Evolutionary conservation across 1,140 invertebrate species (phyloP), one percentile per base, ranked within the genome.

Genomic region (Neotoxoptera formosana): DNA sequence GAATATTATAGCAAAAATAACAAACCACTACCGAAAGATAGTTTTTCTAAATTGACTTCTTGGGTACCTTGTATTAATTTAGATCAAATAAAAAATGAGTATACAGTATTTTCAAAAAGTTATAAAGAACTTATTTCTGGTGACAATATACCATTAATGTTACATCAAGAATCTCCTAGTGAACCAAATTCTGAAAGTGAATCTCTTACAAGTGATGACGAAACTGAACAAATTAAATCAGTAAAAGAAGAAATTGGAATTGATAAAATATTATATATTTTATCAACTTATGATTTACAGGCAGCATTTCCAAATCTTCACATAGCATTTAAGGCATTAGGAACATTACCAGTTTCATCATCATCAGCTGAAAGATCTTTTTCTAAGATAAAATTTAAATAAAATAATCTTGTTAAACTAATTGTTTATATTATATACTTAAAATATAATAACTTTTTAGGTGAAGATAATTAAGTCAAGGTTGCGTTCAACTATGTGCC

Each of bases 111-210:
- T 81, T 34, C 76, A 34, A 81, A 81, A 81, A 81, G 8, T 36
- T 81, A 81, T 81, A 81, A 81, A 34, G n/a, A 81, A 81, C n/a
- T 81, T 81, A 34, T 81, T 36, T 81, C 76, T 81, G 76, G 76
- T 17, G 14, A 2, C 11, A n/a, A 48, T 48, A 48, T 7, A 48
- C 47, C 47, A 48, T 48, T 48, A 48, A 48, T 48, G 47, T 48
- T 48, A 48, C 47, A 48, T 48, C 3, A 48, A 4, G 7, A 48
- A 48, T 48, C 47, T 48, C 47, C 47, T 48, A 48, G 14, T 48
- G 47, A 48, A 48, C 7, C 47, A 48, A 48, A 48, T 48, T 48
- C 7, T 48, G 47, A 48, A 48, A 48, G 47, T 0, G 47, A 48
- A 48, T 48, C 47, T 48, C 7, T 7, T 48, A 48, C 47, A 7